Conservation (phyloP, 2,888 invertebrate genomes). For the Himalopsyche anomala region DNA sequence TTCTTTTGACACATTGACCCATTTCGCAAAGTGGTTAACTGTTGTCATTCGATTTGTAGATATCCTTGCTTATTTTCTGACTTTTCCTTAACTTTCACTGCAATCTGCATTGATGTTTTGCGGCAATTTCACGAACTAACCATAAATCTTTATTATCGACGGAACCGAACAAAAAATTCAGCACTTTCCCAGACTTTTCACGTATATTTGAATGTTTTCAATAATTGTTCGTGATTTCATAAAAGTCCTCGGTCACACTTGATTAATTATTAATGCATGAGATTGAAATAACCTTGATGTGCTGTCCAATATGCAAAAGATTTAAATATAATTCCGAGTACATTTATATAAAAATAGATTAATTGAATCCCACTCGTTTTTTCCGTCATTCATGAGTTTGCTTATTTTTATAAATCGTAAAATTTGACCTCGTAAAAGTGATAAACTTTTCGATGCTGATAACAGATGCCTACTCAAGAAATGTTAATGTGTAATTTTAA, state of each 20-base stretch:
- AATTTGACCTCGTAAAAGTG: not conserved
- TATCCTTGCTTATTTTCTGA: slow-evolving; percentile 60
- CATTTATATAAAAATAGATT: slow-evolving; percentile 29
- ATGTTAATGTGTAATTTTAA: not conserved
- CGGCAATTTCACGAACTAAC: slow-evolving; percentile 54
- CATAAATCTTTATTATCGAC: slow-evolving; percentile 55
- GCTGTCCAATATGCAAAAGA: not conserved
- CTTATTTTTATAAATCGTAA: slow-evolving; percentile 34
- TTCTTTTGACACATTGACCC: slow-evolving; percentile 57
- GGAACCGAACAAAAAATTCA: slow-evolving; percentile 48
- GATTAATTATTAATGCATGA: not conserved
- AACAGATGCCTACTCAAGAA: slow-evolving; percentile 13
- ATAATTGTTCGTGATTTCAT: not conserved
- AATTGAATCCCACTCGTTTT: slow-evolving; percentile 32
- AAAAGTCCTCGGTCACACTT: not conserved
- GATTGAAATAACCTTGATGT: not conserved
- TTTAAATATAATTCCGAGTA: not conserved
- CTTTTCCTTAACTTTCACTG: slow-evolving; percentile 60
- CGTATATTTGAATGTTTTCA: slow-evolving; percentile 39
- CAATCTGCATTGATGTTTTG: slow-evolving; percentile 48
- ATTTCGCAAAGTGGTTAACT: slow-evolving; percentile 54
- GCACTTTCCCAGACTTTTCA: slow-evolving; percentile 58
- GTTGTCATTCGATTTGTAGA: slow-evolving; percentile 57
- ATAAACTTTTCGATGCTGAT: slow-evolving; percentile 35
- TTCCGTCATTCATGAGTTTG: slow-evolving; percentile 10